Evolutionary conservation across 2,113 vertebrate species (phyloP).

Genomic region (Microtus richardsoni): DNA sequence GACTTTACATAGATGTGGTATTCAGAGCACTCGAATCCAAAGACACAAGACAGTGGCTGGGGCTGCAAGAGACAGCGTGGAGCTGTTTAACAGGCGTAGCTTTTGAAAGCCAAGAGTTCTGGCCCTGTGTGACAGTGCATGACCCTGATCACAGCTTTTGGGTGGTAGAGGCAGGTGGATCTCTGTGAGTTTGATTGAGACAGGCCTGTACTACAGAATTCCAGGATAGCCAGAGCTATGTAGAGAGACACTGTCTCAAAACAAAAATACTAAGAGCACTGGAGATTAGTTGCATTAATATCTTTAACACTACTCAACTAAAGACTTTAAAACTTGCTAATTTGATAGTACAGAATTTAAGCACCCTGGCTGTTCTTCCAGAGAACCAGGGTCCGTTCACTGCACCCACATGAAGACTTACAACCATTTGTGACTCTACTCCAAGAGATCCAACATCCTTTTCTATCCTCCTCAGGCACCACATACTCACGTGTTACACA

Average conservation of each 20-base stretch:
- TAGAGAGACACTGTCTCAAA: neutral
- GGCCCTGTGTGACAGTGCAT: neutral
- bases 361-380: neutral
- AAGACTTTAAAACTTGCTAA: neutral
- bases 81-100: neutral
- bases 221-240: neutral
- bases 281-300: neutral
- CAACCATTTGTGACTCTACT: neutral
- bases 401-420: neutral
- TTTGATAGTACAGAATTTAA: neutral
- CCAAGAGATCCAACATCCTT: neutral
- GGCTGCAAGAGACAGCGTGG: neutral
- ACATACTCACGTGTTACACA: neutral
- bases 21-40: neutral
- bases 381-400: neutral
- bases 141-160: neutral
- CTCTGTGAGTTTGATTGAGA: neutral
- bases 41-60: neutral
- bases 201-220: neutral
- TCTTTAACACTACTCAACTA: neutral
- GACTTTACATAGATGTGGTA: too few relatives aligned
- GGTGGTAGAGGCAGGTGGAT: neutral
- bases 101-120: neutral
- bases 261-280: neutral
- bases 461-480: neutral